Conservation (phyloP, 1,140 invertebrate species). For the Orussus abietinus region DNA sequence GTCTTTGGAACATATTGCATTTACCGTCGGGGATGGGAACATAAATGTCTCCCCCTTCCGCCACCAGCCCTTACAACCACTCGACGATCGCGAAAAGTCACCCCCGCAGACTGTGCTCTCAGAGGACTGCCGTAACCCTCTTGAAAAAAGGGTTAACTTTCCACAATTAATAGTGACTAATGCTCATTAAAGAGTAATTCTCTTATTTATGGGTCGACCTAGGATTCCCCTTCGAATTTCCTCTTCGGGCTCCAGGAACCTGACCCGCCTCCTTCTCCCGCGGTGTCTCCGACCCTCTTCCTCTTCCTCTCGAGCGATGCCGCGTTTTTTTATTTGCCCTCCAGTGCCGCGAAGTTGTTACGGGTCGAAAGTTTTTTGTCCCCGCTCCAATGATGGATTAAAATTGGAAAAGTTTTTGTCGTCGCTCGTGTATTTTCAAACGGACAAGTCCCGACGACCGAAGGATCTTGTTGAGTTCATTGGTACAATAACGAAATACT, state of each 20-base stretch:
- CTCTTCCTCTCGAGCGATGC: slow-evolving; percentile 18
- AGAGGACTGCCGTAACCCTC: slow-evolving; percentile 11
- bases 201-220: slow-evolving; percentile 30
- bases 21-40: no score
- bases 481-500: no score
- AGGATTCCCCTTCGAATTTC: slow-evolving; percentile 12
- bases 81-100: no score
- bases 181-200: slow-evolving; percentile 40
- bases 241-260: no score
- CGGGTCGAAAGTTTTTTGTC: slow-evolving; percentile 6
- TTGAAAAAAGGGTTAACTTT: slow-evolving; percentile 30
- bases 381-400: slow-evolving; percentile 36
- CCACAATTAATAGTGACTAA: slow-evolving; percentile 37
- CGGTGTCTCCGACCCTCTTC: background rate
- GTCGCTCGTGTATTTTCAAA: slow-evolving; percentile 1
- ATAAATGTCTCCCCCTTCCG: no score
- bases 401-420: slow-evolving; percentile 40
- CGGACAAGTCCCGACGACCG: no score
- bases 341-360: background rate
- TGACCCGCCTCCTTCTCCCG: slow-evolving; percentile 1
- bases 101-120: no score
- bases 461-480: no score
- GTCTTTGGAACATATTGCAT: no score
- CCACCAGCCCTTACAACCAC: no score
- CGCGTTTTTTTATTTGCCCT: slow-evolving; percentile 2